phyloP scores from a whole-genome alignment of 2,888 invertebrate species.

The Adelphocoris suturalis region DNA sequence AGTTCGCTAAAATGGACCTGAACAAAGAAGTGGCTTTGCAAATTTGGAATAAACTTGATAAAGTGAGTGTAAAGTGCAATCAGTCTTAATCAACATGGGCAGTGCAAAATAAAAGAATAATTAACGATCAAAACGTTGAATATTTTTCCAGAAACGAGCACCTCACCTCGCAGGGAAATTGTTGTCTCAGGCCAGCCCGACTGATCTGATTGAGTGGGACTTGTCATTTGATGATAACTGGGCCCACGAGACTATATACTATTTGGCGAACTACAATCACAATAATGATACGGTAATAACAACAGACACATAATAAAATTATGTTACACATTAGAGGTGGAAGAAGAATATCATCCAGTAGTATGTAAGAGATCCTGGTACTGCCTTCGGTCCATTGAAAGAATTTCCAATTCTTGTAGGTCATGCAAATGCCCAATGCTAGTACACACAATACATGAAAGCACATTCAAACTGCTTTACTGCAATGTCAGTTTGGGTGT shows the following conservation, averaged over 20 bases:
- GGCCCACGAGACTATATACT: conserved; percentile 68
- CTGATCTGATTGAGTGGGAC: conserved; percentile 57
- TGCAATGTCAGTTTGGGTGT: no score
- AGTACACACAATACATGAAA: no score
- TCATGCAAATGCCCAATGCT: no score
- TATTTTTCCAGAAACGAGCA: conserved; percentile 29
- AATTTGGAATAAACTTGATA: conserved; percentile 74
- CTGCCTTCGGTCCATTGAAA: no score
- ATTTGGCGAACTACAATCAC: conserved; percentile 58
- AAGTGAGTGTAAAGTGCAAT: conserved; percentile 63
- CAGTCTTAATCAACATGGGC: neutral
- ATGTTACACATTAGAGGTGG: no score
- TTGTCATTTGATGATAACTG: conserved; percentile 58
- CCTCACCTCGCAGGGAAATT: conserved; percentile 68
- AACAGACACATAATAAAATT: no score
- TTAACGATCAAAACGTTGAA: neutral
- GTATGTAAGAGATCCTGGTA: no score
- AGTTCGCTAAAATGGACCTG: conserved; percentile 74
- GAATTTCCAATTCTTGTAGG: no score
- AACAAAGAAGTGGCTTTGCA: conserved; percentile 58
- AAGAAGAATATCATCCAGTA: no score
- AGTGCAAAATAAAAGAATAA: neutral
- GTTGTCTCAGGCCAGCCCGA: conserved; percentile 46
- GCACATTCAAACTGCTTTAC: no score
- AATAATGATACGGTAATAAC: conserved; percentile 54